Conservation (phyloP, 2,797 vertebrate species). For the Tinamus major region DNA sequence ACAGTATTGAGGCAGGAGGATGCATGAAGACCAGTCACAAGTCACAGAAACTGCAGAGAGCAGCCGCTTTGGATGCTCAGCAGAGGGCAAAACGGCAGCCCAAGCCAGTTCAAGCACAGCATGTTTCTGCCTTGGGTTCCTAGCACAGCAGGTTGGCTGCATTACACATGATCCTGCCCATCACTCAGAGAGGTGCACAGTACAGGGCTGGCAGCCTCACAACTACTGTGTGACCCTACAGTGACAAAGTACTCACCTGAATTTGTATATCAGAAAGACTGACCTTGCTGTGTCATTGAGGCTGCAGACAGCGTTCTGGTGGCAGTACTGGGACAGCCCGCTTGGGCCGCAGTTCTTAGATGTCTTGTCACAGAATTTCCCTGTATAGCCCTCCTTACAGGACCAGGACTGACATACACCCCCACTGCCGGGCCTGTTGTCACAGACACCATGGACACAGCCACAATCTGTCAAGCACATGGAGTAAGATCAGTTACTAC, state of each 20-base stretch:
- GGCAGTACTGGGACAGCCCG: constrained; percentile 83
- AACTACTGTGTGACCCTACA: background rate
- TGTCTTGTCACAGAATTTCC: constrained; percentile 86
- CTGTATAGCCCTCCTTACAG: constrained; percentile 85
- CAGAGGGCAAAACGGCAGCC: background rate
- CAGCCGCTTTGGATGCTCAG: background rate
- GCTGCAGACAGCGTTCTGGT: constrained; percentile 87
- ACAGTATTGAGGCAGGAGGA: background rate
- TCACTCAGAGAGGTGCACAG: accelerated
- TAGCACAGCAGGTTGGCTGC: background rate
- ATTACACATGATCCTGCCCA: background rate
- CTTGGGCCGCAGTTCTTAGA: constrained; percentile 78
- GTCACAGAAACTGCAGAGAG: background rate
- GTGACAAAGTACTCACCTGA: background rate
- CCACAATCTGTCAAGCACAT: constrained; percentile 83
- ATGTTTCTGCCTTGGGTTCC: background rate
- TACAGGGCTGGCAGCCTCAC: background rate
- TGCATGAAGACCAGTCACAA: background rate
- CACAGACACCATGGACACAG: constrained; percentile 92
- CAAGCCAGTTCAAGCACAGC: background rate
- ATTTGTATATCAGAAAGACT: background rate
- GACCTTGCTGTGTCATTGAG: constrained; percentile 80
- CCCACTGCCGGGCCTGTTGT: constrained; percentile 90
- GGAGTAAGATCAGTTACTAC: background rate
- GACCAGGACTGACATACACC: constrained; percentile 88